Evolutionary conservation across 64 coral and sea anemone genomes (phyloP), one percentile per base, ranked within the genome.

Genomic region (Porites australiensis): DNA sequence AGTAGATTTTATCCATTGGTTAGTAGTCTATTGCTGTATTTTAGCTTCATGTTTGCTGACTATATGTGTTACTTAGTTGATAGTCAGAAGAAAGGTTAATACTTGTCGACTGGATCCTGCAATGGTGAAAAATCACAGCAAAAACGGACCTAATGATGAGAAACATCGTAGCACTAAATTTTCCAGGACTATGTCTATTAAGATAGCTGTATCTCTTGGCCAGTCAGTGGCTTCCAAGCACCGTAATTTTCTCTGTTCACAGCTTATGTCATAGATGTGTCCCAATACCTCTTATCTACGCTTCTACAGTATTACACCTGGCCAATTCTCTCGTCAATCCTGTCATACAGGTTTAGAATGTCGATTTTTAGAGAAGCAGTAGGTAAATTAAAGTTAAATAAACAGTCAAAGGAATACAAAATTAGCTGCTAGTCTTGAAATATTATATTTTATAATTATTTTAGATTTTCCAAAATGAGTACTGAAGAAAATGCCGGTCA

Each of bases 161-260:
- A 6, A 77, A 53, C 75, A 77, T 37, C 27, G 27, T n/a, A 77
- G 9, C 48, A 77, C 48, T 6, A 77, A 77, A 77, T 50, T 77
- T 18, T 77, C 74, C 7, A 52, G 16, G 14, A 77, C 75, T 77
- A 16, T 77, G 15, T 77, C 23, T 54, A 53, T 77, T 8, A 44
- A 55, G 18, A 51, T 51, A 54, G 49, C 75, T 52, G 19, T 6
- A 2, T 77, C 75, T 20, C 49, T 77, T 77, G 50, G 16, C 27
- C 27, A 37, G 27, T 18, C 55, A 16, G 53, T 77, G 75, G 75
- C 19, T 77, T 51, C 75, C 75, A 19, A n/a, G 75, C 47, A 21
- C 50, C 20, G 70, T 46, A 9, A 5, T 45, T 15, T 46, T 12
- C 4, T 13, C 3, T 13, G n/a, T 46, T 46, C 70, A 13, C 44